Conservation (phyloP, 2,113 vertebrate species). For the Amblyornis subalaris region DNA sequence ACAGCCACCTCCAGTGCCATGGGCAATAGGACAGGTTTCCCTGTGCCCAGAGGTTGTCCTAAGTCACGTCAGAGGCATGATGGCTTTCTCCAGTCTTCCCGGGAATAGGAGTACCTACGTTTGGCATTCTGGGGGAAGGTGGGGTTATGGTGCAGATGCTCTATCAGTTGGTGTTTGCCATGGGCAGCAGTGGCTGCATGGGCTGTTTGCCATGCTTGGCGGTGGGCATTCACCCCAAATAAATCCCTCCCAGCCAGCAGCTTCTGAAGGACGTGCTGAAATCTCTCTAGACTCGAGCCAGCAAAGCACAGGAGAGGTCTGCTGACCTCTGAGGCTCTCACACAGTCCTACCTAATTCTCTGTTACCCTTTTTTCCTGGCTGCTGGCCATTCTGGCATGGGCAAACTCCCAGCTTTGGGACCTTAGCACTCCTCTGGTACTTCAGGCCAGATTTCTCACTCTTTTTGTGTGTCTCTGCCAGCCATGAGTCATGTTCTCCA, state of each 20-base stretch:
- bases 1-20: rapidly evolving
- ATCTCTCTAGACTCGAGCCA: neutral
- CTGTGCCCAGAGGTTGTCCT: neutral
- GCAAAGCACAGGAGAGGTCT: neutral
- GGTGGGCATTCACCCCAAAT: neutral
- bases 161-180: neutral
- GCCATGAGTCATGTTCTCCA: neutral
- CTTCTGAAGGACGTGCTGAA: neutral
- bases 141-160: neutral
- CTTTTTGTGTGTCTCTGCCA: neutral
- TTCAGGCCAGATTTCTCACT: neutral
- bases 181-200: rapidly evolving
- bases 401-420: neutral
- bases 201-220: neutral
- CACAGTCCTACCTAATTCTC: neutral
- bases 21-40: rapidly evolving
- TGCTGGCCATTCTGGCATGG: neutral
- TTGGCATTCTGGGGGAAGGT: neutral
- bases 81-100: neutral
- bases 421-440: neutral
- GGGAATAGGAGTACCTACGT: rapidly evolving
- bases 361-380: neutral
- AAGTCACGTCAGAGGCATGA: rapidly evolving
- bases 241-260: neutral
- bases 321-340: neutral